A percentile compares a stretch with the other conserved stretches of the same genome.
Evolutionary conservation across 2,797 vertebrate genomes (phyloP).

Genomic region (Syndactyla subalaris): DNA sequence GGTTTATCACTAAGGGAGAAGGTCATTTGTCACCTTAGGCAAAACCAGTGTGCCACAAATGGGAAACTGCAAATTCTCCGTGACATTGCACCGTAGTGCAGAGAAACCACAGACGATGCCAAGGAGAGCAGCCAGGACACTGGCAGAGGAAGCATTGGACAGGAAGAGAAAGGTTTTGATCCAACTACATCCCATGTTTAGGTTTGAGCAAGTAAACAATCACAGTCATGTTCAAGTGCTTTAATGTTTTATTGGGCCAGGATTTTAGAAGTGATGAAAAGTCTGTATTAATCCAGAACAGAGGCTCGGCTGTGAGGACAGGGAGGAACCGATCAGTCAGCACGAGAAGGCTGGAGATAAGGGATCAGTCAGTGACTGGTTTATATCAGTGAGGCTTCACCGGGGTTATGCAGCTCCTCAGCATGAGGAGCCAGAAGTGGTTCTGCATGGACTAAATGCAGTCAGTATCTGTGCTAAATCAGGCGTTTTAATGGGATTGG

Average conservation of each 20-base stretch:
- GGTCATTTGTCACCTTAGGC: conserved; percentile 37
- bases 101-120: background rate
- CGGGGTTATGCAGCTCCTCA: background rate
- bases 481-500: background rate
- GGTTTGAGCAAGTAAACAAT: conserved; percentile 44
- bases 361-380: conserved; percentile 37
- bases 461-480: conserved; percentile 30
- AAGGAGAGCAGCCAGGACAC: conserved; percentile 6
- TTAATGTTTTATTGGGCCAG: conserved; percentile 47
- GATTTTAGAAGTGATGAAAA: conserved; percentile 56
- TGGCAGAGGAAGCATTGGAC: background rate
- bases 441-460: background rate
- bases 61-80: background rate
- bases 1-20: background rate
- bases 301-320: background rate
- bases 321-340: conserved; percentile 45
- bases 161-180: conserved; percentile 49
- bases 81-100: rapidly evolving
- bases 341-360: conserved; percentile 40
- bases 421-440: conserved; percentile 11
- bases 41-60: conserved; percentile 19
- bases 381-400: conserved; percentile 31
- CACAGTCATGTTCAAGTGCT: conserved; percentile 39
- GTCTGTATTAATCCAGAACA: conserved; percentile 19
- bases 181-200: conserved; percentile 46